These are phyloP conservation scores for Acrocera orbiculus DNA, from an alignment of 2,888 invertebrate genomes.

Conservation along the genomic window DNA sequence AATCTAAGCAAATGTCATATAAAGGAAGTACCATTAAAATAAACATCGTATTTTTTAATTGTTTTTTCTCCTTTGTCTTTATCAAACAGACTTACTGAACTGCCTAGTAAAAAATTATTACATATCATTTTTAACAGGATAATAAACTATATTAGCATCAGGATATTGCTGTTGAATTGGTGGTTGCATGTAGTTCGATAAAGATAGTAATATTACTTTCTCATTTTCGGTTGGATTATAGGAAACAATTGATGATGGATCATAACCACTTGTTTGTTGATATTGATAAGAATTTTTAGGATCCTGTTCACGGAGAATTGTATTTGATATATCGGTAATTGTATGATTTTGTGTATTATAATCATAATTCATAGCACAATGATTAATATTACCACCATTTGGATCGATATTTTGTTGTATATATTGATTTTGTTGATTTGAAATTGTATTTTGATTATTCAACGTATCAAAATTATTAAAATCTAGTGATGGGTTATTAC, in stretches of 20 bases:
- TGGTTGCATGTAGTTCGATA: slow-evolving; percentile 28
- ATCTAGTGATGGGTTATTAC: slow-evolving; percentile 28
- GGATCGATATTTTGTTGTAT: slow-evolving; percentile 8
- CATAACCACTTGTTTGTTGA: too few species aligned
- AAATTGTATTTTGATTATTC: slow-evolving; percentile 7
- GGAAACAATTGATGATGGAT: too few species aligned
- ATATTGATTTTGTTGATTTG: slow-evolving; percentile 4
- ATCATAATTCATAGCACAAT: slow-evolving; percentile 10
- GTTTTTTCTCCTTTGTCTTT: too few species aligned
- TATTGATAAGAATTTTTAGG: too few species aligned
- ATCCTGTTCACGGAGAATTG: slow-evolving; percentile 9
- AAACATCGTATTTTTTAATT: too few species aligned
- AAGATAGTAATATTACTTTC: slow-evolving; percentile 22
- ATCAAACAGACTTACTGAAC: too few species aligned
- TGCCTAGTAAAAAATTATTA: slow-evolving; percentile 5
- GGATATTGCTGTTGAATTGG: slow-evolving; percentile 16
- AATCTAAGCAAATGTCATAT: too few species aligned
- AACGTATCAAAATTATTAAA: slow-evolving; percentile 27
- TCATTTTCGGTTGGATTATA: too few species aligned
- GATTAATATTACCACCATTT: slow-evolving; percentile 10
- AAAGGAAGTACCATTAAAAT: too few species aligned
- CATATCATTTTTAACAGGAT: slow-evolving; percentile 28
- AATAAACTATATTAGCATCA: slow-evolving; percentile 28
- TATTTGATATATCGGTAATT: slow-evolving; percentile 13
- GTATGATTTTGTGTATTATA: slow-evolving; percentile 12